phyloP scores from a whole-genome alignment of 2,888 invertebrate species.

The Eutolmus rufibarbis region DNA sequence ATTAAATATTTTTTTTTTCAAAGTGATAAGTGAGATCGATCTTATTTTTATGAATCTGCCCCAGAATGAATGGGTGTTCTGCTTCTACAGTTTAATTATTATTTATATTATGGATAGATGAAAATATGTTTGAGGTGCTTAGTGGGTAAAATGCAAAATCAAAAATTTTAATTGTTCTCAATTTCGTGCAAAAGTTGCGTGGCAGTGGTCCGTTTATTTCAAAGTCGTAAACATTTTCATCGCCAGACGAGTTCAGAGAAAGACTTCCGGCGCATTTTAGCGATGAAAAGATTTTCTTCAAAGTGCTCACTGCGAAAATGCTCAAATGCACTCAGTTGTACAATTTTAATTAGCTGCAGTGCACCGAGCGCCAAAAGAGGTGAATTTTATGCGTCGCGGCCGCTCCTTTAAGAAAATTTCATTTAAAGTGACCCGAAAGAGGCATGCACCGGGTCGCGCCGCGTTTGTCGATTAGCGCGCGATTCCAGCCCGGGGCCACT shows the following conservation, averaged over 20 bases:
- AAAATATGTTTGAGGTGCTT: neutral
- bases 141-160: neutral
- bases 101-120: neutral
- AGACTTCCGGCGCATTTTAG: neutral
- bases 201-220: neutral
- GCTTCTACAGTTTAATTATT: neutral
- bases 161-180: neutral
- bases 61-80: neutral
- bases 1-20: too few relatives aligned
- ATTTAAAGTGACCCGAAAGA: neutral
- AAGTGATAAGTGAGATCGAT: too few relatives aligned
- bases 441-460: neutral
- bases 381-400: constrained; percentile 20
- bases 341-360: constrained; percentile 28
- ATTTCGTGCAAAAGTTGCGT: neutral
- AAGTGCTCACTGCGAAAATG: neutral
- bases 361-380: neutral
- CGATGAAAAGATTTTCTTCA: constrained; percentile 14
- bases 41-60: too few relatives aligned
- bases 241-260: neutral
- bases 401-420: constrained; percentile 6
- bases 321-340: constrained; percentile 28
- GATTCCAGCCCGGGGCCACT: neutral
- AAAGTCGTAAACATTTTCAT: neutral
- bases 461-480: neutral